Percentiles rank a stretch among this genome's conserved stretches.
These are phyloP conservation scores for Talpa occidentalis DNA, from an alignment of 2,113 vertebrate genomes.

Conservation along the genomic window DNA sequence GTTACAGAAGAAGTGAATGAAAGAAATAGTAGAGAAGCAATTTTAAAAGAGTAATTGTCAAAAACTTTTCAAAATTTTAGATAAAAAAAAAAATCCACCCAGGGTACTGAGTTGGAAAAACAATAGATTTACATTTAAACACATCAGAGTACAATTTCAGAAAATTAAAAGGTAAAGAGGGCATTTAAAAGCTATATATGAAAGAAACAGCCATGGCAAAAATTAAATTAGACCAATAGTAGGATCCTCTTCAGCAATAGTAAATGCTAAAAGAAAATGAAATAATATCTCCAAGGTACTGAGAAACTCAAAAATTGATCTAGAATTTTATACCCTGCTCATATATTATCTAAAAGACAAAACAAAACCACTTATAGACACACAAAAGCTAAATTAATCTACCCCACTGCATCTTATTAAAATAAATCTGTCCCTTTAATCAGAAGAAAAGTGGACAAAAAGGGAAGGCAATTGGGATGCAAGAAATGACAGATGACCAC, in stretches of 20 bases:
- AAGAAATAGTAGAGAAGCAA: background rate
- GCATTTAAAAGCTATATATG: background rate
- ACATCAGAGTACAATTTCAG: background rate
- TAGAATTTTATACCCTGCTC: slow-evolving; percentile 36
- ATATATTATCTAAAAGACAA: slow-evolving; percentile 9
- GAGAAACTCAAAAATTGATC: background rate
- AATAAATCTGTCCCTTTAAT: background rate
- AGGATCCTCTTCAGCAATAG: background rate
- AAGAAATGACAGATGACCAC: background rate
- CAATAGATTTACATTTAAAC: slow-evolving; percentile 27
- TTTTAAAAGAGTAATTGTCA: background rate
- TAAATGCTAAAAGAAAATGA: slow-evolving; percentile 33
- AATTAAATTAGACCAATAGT: background rate
- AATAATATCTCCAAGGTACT: slow-evolving; percentile 29
- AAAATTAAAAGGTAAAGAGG: background rate
- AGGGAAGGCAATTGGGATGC: background rate
- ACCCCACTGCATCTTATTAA: background rate
- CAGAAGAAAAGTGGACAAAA: background rate
- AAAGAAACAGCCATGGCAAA: background rate
- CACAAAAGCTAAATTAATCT: background rate
- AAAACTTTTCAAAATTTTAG: slow-evolving; percentile 31
- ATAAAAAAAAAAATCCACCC: background rate
- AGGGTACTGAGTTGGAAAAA: slow-evolving; percentile 2
- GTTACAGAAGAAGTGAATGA: background rate
- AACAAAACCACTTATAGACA: background rate